phyloP scores from a whole-genome alignment of 2,888 invertebrate genomes.

The Napeogenes sylphis region DNA sequence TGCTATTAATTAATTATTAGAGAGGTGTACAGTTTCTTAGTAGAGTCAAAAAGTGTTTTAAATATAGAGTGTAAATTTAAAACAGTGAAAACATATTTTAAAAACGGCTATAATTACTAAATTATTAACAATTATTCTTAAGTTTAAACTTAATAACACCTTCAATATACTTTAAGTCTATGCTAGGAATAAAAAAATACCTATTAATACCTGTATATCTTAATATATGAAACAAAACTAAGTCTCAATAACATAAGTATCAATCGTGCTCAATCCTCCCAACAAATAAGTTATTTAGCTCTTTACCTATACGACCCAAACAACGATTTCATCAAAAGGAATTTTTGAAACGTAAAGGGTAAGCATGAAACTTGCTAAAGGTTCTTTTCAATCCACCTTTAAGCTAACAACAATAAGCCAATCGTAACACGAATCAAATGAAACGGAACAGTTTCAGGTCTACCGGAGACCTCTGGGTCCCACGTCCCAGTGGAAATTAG shows the following conservation, averaged over 20 bases:
- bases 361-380: conserved; percentile 9
- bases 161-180: background rate
- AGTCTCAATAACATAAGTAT: background rate
- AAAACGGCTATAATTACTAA: too few relatives aligned
- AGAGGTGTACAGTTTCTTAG: conserved; percentile 10
- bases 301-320: conserved; percentile 1
- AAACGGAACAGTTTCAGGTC: conserved; percentile 70
- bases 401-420: conserved; percentile 59
- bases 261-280: background rate
- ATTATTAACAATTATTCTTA: too few relatives aligned
- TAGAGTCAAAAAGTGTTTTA: background rate
- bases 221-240: background rate
- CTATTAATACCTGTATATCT: background rate
- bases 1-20: conserved; percentile 24
- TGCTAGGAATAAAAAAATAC: background rate
- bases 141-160: too few relatives aligned
- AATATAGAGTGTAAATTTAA: too few relatives aligned
- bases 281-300: background rate
- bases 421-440: conserved; percentile 64
- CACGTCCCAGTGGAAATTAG: conserved; percentile 65
- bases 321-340: background rate
- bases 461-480: conserved; percentile 53
- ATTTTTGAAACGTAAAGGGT: conserved; percentile 11
- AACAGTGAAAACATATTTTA: too few relatives aligned
- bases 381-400: conserved; percentile 49